These are phyloP conservation scores for Podotricha telesiphe DNA, from an alignment of 2,888 invertebrate species.

Conservation along the genomic window DNA sequence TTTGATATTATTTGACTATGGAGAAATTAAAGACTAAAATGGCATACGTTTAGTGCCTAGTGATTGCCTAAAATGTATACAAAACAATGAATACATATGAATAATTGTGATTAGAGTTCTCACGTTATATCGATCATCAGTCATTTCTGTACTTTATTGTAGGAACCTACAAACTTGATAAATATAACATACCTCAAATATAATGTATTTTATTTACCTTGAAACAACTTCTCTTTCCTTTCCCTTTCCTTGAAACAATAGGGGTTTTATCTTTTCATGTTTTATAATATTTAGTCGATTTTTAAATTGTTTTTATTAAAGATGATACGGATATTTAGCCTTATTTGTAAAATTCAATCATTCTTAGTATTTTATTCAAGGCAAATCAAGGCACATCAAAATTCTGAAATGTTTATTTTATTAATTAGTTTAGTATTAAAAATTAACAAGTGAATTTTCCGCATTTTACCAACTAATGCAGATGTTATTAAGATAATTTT, in stretches of 20 bases:
- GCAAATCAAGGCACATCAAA: too few species aligned
- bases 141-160: constrained; percentile 82
- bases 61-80: constrained; percentile 80
- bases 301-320: too few species aligned
- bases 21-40: constrained; percentile 78
- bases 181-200: constrained; percentile 83
- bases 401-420: too few species aligned
- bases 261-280: too few species aligned
- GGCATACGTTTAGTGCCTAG: constrained; percentile 73
- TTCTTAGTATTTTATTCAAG: too few species aligned
- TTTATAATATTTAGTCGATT: too few species aligned
- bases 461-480: too few species aligned
- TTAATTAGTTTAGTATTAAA: too few species aligned
- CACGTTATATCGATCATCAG: constrained; percentile 77
- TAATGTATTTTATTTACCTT: constrained; percentile 54
- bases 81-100: constrained; percentile 79
- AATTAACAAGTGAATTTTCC: too few species aligned
- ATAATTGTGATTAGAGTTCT: constrained; percentile 78
- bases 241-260: neutral
- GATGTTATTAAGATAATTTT: too few species aligned
- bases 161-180: constrained; percentile 83
- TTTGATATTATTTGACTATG: constrained; percentile 54
- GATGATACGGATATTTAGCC: too few species aligned
- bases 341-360: too few species aligned
- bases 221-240: neutral